A percentile compares a stretch with the other conserved stretches of the same genome.
Evolutionary conservation across 2,888 invertebrate species (phyloP).

Genomic region (Oxytorus armatus): DNA sequence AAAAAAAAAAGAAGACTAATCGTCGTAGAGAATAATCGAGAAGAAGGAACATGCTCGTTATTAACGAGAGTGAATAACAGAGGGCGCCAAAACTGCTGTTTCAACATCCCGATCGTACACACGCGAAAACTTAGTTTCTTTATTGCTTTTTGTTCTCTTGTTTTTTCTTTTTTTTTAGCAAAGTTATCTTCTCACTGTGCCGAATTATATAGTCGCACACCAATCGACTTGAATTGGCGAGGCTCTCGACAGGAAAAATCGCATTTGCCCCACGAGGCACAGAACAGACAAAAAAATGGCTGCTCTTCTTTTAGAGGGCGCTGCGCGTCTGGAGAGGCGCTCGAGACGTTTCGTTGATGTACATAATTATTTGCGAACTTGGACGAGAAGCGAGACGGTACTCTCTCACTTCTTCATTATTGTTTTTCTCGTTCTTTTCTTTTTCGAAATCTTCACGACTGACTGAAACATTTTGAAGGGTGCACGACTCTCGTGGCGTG

Average conservation of each 20-base stretch:
- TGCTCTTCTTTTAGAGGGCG: constrained; percentile 5
- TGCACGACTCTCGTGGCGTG: constrained; percentile 11
- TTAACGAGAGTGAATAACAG: constrained; percentile 12
- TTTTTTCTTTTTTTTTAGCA: constrained; percentile 2
- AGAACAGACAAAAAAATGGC: neutral
- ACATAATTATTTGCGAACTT: constrained; percentile 55
- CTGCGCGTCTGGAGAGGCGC: neutral
- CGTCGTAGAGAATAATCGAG: constrained; percentile 59
- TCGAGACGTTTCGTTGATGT: constrained; percentile 38
- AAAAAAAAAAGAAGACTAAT: constrained; percentile 45
- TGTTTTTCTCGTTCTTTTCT: constrained; percentile 16
- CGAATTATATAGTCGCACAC: constrained; percentile 30
- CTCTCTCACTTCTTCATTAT: neutral
- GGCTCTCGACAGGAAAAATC: constrained; percentile 52
- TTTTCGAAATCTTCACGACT: constrained; percentile 28
- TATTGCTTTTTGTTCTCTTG: constrained; percentile 1
- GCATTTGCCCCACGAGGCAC: constrained; percentile 39
- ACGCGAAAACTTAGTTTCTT: neutral
- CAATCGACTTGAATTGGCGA: constrained; percentile 52
- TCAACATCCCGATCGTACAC: constrained; percentile 15
- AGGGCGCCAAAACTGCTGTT: neutral
- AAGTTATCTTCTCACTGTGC: constrained; percentile 39
- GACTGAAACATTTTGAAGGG: constrained; percentile 32
- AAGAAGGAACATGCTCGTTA: constrained; percentile 47
- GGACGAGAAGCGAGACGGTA: constrained; percentile 24